Conservation (phyloP, 2,888 invertebrate genomes). For the Noctuana brunneofusca region DNA sequence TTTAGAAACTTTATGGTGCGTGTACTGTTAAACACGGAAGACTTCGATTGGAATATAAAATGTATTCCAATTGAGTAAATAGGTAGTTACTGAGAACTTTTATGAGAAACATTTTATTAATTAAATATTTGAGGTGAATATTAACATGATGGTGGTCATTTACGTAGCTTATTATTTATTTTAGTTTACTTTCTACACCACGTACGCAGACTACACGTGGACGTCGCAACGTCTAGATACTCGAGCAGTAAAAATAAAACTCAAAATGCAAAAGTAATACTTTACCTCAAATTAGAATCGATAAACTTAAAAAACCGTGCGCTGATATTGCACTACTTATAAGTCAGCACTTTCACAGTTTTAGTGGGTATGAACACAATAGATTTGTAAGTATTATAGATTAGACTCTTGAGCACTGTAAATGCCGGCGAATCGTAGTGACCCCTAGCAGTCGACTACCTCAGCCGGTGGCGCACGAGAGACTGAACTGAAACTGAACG, state of each 20-base stretch:
- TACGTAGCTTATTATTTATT: background rate
- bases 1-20: too few species aligned
- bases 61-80: background rate
- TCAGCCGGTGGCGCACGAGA: constrained; percentile 65
- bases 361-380: constrained; percentile 46
- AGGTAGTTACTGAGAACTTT: too few species aligned
- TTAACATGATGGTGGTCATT: background rate
- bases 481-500: constrained; percentile 43
- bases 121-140: too few species aligned
- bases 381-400: constrained; percentile 45
- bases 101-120: too few species aligned
- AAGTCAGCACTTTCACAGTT: constrained; percentile 63
- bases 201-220: constrained; percentile 56
- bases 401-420: constrained; percentile 55
- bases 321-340: constrained; percentile 52
- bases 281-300: constrained; percentile 70
- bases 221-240: constrained; percentile 41
- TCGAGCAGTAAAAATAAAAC: constrained; percentile 44
- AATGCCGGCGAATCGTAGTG: constrained; percentile 70
- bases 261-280: constrained; percentile 48
- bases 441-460: constrained; percentile 68
- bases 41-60: too few species aligned
- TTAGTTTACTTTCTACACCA: constrained; percentile 36
- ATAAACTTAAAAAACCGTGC: constrained; percentile 58
- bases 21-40: too few species aligned